Percentiles rank a stretch among this genome's conserved stretches.
Evolutionary conservation across 1,140 invertebrate species (phyloP).

Genomic region (Listronotus oregonensis): DNA sequence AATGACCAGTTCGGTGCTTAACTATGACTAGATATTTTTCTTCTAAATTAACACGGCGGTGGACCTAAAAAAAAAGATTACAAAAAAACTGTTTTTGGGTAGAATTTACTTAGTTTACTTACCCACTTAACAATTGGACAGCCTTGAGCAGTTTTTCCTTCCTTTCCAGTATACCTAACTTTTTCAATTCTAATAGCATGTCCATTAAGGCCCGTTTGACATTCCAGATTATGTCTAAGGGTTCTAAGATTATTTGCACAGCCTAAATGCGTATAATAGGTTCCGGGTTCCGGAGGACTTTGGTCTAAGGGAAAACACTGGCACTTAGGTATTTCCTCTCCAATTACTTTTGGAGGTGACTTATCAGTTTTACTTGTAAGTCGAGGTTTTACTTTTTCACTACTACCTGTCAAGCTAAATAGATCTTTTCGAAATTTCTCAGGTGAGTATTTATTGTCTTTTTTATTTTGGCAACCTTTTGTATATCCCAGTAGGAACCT

Average conservation of each 20-base stretch:
- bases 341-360: conserved; percentile 49
- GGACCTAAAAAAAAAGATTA: conserved; percentile 71
- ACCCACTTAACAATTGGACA: conserved; percentile 98
- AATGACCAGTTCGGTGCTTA: conserved; percentile 82
- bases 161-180: conserved; percentile 92
- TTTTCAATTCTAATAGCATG: conserved; percentile 91
- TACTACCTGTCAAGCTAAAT: background rate
- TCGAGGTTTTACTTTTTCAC: background rate
- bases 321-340: conserved; percentile 78
- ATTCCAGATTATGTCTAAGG: conserved; percentile 82
- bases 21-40: conserved; percentile 91
- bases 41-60: conserved; percentile 79
- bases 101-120: conserved; percentile 59
- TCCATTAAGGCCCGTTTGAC: conserved; percentile 81
- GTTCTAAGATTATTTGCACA: conserved; percentile 77
- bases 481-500: no score
- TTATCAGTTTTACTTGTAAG: conserved; percentile 15
- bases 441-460: background rate
- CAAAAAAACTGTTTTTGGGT: no score
- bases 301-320: conserved; percentile 81
- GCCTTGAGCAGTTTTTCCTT: conserved; percentile 93
- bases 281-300: conserved; percentile 82
- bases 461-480: no score
- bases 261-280: conserved; percentile 84
- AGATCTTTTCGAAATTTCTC: background rate